Conservation (phyloP, 2,888 invertebrate genomes). For the Kuschelorhynchus macadamiae region DNA sequence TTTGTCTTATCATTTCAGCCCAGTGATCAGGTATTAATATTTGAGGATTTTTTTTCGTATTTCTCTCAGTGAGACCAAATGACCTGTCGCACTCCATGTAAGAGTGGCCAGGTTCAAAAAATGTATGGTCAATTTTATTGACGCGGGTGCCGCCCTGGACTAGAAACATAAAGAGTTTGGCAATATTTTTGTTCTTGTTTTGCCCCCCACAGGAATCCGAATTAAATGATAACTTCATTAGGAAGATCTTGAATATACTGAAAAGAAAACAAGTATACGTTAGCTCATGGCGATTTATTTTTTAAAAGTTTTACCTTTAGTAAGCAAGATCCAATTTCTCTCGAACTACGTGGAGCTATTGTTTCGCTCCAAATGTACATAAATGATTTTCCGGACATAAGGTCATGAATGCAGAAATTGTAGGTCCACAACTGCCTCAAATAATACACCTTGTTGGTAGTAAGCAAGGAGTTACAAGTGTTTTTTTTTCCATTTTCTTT, state of each 20-base stretch:
- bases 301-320: not conserved
- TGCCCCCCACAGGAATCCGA: slow-evolving; percentile 21
- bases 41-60: slow-evolving; percentile 3
- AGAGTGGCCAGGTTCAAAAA: slow-evolving; percentile 43
- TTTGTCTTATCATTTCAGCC: slow-evolving; percentile 9
- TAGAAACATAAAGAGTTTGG: slow-evolving; percentile 15
- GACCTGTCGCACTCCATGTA: slow-evolving; percentile 46
- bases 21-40: slow-evolving; percentile 13
- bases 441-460: too few species aligned
- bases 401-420: slow-evolving; percentile 50
- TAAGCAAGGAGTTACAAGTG: too few species aligned
- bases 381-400: slow-evolving; percentile 41
- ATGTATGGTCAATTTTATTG: slow-evolving; percentile 9
- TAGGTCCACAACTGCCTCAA: slow-evolving; percentile 46
- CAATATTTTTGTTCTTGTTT: slow-evolving; percentile 31
- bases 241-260: slow-evolving; percentile 19
- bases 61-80: slow-evolving; percentile 20
- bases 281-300: too few species aligned
- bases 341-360: slow-evolving; percentile 51
- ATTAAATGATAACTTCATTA: slow-evolving; percentile 5
- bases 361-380: slow-evolving; percentile 54
- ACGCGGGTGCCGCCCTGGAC: slow-evolving; percentile 20
- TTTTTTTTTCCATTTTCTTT: too few species aligned
- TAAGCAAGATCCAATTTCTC: slow-evolving; percentile 51
- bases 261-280: slow-evolving; percentile 1